Base-by-base conservation (phyloP, 2,113 vertebrate genomes). In the Brienomyrus brachyistius region DNA sequence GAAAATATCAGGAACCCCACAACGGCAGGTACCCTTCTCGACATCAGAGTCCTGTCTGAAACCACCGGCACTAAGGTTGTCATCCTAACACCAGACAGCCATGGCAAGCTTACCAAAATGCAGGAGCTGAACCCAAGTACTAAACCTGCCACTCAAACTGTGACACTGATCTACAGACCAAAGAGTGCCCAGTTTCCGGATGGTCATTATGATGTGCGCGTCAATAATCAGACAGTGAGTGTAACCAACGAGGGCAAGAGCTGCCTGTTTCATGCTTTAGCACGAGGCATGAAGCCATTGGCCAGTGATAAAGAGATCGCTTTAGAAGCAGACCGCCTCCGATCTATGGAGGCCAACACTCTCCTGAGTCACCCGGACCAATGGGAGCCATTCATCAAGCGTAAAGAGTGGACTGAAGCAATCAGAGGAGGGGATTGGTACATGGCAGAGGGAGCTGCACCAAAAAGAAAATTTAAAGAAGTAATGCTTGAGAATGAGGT, bases 21-120 rank as follows among this genome's bases (percentile, higher is more conserved):
- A 27, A 62, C 59, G 0, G 4, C 85, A 87, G 89, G 89, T 27
- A 88, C 83, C 17, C 87, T 66, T 45, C 45, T 90, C 0, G 91
- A 91, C 82, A 31, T 84, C 90, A 89, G 56, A 50, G 56, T 91
- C 15, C 70, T 91, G 4, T 40, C 89, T 66, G 91, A 90, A 48
- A 35, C 45, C 40, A 91, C 88, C 43, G 82, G 82, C 43, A 90
- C 82, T 27, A 90, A 89, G 50, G 62, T 91, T 50, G 87, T 91
- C 40, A 87, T 91, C 17, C 48, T 89, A 10, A 91, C 52, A 45
- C 8, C 48, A 19, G 66, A 43, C 62, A 88, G 31, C 4, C 8
- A 88, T 87, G 88, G 83, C 5, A 77, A 89, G 19, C 82, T 90
- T 21, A n/a, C 23, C n/a, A 91, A 89, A 83, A 80, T 88, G 84